Percentiles rank a stretch among this genome's conserved stretches.
phyloP scores from a whole-genome alignment of 2,797 vertebrate genomes.

The Nyctibius grandis region DNA sequence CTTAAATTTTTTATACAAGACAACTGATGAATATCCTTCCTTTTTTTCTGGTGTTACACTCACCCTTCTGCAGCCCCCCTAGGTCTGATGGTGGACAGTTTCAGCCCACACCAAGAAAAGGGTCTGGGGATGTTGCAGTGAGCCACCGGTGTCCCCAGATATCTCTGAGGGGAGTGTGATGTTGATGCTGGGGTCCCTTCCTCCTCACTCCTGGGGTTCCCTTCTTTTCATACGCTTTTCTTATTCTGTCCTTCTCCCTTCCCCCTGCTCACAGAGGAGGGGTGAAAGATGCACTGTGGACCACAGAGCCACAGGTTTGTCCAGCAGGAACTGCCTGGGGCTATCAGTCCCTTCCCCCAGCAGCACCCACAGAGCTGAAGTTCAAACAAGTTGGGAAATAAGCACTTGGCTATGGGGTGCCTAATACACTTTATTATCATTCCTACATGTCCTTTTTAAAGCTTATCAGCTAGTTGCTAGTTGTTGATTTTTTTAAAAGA shows the following conservation, averaged over 20 bases:
- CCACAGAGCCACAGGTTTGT: rapidly evolving
- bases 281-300: not conserved
- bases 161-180: not conserved
- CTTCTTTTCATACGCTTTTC: not conserved
- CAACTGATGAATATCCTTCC: not conserved
- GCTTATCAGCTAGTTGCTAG: not conserved
- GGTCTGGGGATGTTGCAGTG: not conserved
- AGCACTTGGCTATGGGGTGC: not conserved
- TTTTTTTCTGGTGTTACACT: not conserved
- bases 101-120: not conserved
- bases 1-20: not conserved
- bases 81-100: not conserved
- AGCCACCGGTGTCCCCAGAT: rapidly evolving
- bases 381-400: not conserved
- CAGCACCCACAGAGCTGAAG: not conserved
- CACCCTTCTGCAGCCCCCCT: not conserved
- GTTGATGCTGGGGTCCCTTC: not conserved
- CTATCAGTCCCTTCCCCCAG: not conserved
- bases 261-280: not conserved
- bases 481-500: no score
- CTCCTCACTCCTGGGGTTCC: no score
- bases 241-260: not conserved
- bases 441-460: not conserved
- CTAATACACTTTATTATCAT: not conserved
- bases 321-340: not conserved